A percentile compares a stretch with the other conserved stretches of the same genome.
Conservation (phyloP, 2,888 invertebrate species). For the Dorcus parallelipipedus region DNA sequence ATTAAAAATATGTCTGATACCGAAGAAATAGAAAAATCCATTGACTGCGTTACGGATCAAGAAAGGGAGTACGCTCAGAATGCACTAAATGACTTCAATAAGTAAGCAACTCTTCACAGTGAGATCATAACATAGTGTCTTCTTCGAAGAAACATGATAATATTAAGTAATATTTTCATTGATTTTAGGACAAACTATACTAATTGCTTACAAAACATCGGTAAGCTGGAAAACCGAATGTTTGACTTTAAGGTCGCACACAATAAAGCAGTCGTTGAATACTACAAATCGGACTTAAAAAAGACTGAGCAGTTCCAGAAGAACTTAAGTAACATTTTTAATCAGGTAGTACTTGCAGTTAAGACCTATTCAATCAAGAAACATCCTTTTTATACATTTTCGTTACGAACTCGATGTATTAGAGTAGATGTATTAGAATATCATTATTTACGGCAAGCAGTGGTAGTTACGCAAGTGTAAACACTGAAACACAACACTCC, state of each 20-base stretch:
- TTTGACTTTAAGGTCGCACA: conserved; percentile 74
- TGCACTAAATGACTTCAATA: conserved; percentile 45
- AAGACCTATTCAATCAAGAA: no score
- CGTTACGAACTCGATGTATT: no score
- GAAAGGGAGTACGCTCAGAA: conserved; percentile 44
- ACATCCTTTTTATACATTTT: no score
- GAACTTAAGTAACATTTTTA: conserved; percentile 60
- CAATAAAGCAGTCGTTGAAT: conserved; percentile 82
- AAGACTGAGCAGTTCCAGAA: conserved; percentile 72
- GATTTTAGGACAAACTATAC: conserved; percentile 56
- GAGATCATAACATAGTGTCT: not conserved
- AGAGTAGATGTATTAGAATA: no score
- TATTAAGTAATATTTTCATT: not conserved
- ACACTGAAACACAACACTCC: no score
- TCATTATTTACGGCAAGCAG: no score
- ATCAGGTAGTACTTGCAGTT: conserved; percentile 43
- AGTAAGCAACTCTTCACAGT: conserved; percentile 31
- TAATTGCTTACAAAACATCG: conserved; percentile 59
- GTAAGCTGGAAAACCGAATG: conserved; percentile 62
- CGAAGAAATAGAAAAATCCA: conserved; percentile 39
- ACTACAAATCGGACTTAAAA: conserved; percentile 69
- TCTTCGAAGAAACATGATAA: no score
- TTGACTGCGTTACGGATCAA: conserved; percentile 41
- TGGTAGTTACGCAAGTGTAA: no score
- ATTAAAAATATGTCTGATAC: conserved; percentile 33